Base-by-base conservation (phyloP, 1,140 invertebrate genomes). In the Micrasema longulum region DNA sequence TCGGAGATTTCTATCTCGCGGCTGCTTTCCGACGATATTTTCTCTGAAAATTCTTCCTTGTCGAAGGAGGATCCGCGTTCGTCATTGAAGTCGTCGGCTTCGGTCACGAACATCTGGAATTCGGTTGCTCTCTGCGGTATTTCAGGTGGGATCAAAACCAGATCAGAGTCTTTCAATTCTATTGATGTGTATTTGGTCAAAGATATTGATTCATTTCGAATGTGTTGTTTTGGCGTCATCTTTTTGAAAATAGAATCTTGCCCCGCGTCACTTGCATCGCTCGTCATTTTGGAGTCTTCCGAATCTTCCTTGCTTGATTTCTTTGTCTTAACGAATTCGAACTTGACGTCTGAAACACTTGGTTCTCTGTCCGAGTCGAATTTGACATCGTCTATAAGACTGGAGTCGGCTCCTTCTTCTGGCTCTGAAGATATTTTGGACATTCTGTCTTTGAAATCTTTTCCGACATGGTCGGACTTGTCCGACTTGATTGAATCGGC, bases 11-110 rank as follows among this genome's bases (percentile, higher is more conserved):
- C 84, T 26, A 85, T 80, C 77, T 85, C 84, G 62, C 83, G 77
- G 69, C 84, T 85, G 75, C 81, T 82, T 77, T 85, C 84, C n/a
- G 84, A 85, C 31, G 84, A 85, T 71, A 85, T 85, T 79, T 84
- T 85, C 75, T 85, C 84, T 1, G 83, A 85, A 9, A 77, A 57
- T 75, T 85, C 84, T 71, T 84, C 83, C 77, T 80, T 81, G 9
- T 85, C 84, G 73, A 79, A 83, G 11, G 83, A 76, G 0, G 71
- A 73, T 36, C 73, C 81, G 43, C 66, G 78, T 36, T 81, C 82
- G 38, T 81, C 69, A 69, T 83, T 81, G 74, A 82, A 82, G 52
- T 81, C 69, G 73, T 85, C 84, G 11, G 84, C 84, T 80, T 85
- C 83, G 16, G 84, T 85, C 0, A 85, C 82, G 74, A 85, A 72